Evolutionary conservation across 2,888 invertebrate species (phyloP).

Genomic region (Oligia latruncula): DNA sequence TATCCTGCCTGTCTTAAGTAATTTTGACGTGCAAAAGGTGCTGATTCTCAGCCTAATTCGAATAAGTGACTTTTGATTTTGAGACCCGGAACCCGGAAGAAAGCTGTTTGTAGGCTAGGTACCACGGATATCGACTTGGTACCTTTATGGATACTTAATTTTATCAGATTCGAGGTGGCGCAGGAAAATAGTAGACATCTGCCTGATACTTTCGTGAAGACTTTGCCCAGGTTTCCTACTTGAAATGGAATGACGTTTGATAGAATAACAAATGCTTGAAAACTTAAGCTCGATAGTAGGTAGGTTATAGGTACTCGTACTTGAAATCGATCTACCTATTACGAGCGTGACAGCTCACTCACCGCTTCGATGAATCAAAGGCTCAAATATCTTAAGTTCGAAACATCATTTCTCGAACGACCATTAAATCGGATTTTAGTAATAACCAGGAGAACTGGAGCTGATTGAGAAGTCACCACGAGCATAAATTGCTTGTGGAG

Average conservation of each 20-base stretch:
- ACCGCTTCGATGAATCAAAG: too few species aligned
- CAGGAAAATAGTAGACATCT: not conserved
- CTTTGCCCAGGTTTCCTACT: not conserved
- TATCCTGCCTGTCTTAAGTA: too few species aligned
- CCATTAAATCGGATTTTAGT: too few species aligned
- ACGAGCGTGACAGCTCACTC: too few species aligned
- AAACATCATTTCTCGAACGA: too few species aligned
- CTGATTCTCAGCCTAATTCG: not conserved
- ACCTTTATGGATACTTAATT: not conserved
- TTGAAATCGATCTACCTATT: not conserved
- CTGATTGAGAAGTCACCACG: too few species aligned
- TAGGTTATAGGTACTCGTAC: not conserved
- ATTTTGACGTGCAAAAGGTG: not conserved
- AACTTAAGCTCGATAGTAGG: not conserved
- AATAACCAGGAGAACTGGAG: too few species aligned
- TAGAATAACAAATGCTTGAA: not conserved
- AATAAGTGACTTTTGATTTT: not conserved
- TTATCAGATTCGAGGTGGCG: not conserved
- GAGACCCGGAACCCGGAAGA: not conserved
- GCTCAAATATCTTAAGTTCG: too few species aligned
- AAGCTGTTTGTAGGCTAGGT: not conserved
- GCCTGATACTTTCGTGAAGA: not conserved
- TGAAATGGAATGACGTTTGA: not conserved
- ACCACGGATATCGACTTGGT: too few species aligned
- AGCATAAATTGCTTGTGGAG: too few species aligned